These are phyloP conservation scores for Metopia argyrocephala DNA, from an alignment of 2,888 invertebrate species.

Conservation along the genomic window DNA sequence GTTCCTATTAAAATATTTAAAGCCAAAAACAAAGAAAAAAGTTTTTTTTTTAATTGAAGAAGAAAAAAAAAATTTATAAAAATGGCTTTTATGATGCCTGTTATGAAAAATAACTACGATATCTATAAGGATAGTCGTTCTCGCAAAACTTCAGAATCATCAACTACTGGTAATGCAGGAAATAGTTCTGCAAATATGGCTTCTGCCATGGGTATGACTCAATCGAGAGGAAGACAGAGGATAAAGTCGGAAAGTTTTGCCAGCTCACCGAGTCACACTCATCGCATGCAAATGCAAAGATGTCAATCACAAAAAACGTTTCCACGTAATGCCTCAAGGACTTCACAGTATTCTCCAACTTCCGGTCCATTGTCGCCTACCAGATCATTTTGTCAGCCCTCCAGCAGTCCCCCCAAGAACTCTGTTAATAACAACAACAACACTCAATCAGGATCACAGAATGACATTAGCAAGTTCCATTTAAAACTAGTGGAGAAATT, in stretches of 20 bases:
- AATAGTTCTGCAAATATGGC: conserved; percentile 83
- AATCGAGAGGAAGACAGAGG: conserved; percentile 80
- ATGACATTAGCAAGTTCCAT: conserved; percentile 86
- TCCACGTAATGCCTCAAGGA: conserved; percentile 82
- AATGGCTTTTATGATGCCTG: conserved; percentile 98
- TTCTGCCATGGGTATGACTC: conserved; percentile 79
- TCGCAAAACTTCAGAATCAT: conserved; percentile 87
- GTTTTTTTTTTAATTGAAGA: not conserved
- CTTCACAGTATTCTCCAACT: conserved; percentile 80
- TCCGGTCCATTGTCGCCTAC: conserved; percentile 83
- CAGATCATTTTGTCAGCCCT: conserved; percentile 79
- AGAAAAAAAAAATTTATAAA: conserved; percentile 43
- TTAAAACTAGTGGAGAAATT: conserved; percentile 85
- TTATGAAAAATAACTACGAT: conserved; percentile 95
- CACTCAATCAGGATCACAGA: conserved; percentile 79
- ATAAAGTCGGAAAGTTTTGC: conserved; percentile 78
- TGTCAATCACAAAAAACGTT: conserved; percentile 81
- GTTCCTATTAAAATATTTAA: conserved; percentile 24
- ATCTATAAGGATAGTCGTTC: conserved; percentile 90
- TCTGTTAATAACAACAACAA: conserved; percentile 65
- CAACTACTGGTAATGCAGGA: conserved; percentile 72
- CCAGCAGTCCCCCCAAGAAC: conserved; percentile 76
- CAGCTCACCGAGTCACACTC: conserved; percentile 80
- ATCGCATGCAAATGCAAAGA: conserved; percentile 77
- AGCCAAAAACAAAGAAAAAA: not conserved